Evolutionary conservation across 2,113 vertebrate species (phyloP).

Genomic region (Microcebus ravelobensis): DNA sequence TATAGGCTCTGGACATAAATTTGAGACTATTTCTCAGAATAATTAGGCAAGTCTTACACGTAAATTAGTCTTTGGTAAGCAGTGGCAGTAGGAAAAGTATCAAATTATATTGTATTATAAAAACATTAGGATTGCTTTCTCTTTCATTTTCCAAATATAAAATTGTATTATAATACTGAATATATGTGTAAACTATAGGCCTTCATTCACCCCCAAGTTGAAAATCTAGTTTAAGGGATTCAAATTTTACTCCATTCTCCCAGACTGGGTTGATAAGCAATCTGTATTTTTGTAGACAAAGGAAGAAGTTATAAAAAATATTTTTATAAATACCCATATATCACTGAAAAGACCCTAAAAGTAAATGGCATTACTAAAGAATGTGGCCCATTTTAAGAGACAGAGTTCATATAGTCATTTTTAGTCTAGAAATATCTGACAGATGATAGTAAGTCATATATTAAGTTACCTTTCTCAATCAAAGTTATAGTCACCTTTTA

Average conservation of each 20-base stretch:
- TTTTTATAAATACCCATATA: background rate
- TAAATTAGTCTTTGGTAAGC: no score
- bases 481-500: background rate
- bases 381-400: background rate
- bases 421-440: background rate
- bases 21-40: background rate
- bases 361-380: background rate
- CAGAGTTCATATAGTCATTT: background rate
- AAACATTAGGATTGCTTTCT: background rate
- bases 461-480: background rate
- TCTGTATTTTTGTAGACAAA: background rate
- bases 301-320: background rate
- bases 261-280: background rate
- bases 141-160: constrained; percentile 12
- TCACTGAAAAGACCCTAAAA: background rate
- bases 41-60: background rate
- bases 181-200: background rate
- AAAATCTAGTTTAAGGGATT: constrained; percentile 10
- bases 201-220: background rate
- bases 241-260: background rate
- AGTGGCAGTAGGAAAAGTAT: background rate
- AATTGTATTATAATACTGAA: background rate
- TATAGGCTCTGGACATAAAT: background rate
- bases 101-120: background rate
- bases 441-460: background rate